Percentiles rank a stretch among this genome's conserved stretches.
Evolutionary conservation across 92 coral and sea anemone genomes (phyloP).

Genomic region (Galaxea fascicularis): DNA sequence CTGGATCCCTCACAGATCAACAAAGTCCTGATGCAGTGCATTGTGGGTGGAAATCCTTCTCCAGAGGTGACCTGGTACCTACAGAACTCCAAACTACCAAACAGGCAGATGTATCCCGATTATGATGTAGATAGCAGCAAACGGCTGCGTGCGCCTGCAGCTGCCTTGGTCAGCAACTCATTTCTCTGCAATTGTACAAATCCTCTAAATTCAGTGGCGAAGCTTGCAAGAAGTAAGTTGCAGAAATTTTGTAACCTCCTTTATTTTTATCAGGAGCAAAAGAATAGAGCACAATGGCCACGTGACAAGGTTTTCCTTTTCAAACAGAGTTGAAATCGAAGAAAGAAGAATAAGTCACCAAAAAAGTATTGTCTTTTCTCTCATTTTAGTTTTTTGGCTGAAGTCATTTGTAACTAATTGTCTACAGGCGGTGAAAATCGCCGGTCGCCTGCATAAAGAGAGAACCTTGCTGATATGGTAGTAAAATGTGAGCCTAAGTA

Average conservation of each 20-base stretch:
- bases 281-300: too few species aligned
- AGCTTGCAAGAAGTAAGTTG: conserved; percentile 76
- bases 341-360: too few species aligned
- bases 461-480: too few species aligned
- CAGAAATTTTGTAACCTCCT: background rate
- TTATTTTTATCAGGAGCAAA: too few species aligned
- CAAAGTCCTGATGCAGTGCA: conserved; percentile 65
- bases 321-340: too few species aligned
- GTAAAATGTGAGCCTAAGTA: too few species aligned
- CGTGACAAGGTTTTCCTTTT: too few species aligned
- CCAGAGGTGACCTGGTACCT: conserved; percentile 83
- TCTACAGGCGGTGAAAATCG: too few species aligned
- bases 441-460: too few species aligned
- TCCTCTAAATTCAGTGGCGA: conserved; percentile 71
- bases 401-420: too few species aligned
- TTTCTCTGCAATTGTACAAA: conserved; percentile 83
- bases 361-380: too few species aligned
- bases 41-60: conserved; percentile 72
- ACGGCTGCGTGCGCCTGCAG: conserved; percentile 65
- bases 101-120: conserved; percentile 59
- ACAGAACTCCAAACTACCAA: conserved; percentile 65
- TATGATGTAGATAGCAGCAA: conserved; percentile 59
- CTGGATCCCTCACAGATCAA: conserved; percentile 19
- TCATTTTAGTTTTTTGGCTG: too few species aligned
- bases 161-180: conserved; percentile 54